Evolutionary conservation across 37 sponge, comb jelly and placozoan genomes (phyloP).

Genomic region (Beroe ovata): DNA sequence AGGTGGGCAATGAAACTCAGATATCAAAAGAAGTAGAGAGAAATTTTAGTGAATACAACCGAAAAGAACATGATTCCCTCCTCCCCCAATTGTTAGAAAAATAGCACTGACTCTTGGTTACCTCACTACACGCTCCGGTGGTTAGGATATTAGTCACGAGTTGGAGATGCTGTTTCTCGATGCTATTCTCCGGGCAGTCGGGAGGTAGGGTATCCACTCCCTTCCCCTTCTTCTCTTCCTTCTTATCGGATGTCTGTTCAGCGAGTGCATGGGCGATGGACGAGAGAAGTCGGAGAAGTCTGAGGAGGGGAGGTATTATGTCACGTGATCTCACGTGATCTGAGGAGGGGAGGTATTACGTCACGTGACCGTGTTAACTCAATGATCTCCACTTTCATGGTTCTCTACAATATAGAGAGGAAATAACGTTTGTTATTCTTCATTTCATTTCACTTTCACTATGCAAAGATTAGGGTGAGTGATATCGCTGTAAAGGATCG

Average conservation of each 20-base stretch:
- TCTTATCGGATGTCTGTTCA: conserved; percentile 56
- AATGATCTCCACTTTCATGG: no score
- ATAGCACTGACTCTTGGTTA: no score
- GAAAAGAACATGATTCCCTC: no score
- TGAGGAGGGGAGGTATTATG: background rate
- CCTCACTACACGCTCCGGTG: conserved; percentile 76
- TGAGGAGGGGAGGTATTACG: background rate
- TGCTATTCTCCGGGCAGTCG: conserved; percentile 50
- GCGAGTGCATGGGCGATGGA: conserved; percentile 63
- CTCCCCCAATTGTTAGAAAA: no score
- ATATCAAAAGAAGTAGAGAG: no score
- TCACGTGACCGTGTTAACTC: background rate
- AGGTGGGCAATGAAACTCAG: no score
- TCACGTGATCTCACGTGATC: conserved; percentile 72
- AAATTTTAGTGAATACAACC: no score
- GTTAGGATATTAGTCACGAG: conserved; percentile 75
- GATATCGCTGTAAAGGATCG: no score
- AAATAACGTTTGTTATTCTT: no score
- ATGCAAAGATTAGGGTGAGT: no score
- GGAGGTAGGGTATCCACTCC: background rate
- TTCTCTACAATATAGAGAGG: no score
- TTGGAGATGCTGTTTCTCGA: conserved; percentile 72
- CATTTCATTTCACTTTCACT: no score
- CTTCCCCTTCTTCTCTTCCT: conserved; percentile 22
- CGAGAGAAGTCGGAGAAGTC: conserved; percentile 30